A percentile compares a stretch with the other conserved stretches of the same genome.
phyloP scores from a whole-genome alignment of 2,888 invertebrate genomes.

The Ormyrus rosae region DNA sequence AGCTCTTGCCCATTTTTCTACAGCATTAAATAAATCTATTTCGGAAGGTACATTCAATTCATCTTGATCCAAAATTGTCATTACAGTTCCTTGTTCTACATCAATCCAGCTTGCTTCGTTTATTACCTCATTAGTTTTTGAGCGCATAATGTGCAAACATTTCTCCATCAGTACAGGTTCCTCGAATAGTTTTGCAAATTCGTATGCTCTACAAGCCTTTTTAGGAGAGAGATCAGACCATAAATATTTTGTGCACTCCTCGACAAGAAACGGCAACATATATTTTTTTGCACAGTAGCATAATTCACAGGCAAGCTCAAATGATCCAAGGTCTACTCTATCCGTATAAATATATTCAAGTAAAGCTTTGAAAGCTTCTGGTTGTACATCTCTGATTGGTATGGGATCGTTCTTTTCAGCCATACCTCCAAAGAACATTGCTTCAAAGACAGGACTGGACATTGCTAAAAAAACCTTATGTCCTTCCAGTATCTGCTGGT shows the following conservation, averaged over 20 bases:
- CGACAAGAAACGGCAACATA: slow-evolving; percentile 89
- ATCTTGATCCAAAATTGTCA: slow-evolving; percentile 86
- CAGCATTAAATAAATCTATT: slow-evolving; percentile 85
- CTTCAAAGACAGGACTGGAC: slow-evolving; percentile 92
- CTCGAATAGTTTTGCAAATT: slow-evolving; percentile 90
- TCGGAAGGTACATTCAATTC: slow-evolving; percentile 86
- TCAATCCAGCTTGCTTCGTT: slow-evolving; percentile 87
- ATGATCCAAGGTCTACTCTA: slow-evolving; percentile 84
- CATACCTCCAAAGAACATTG: slow-evolving; percentile 91
- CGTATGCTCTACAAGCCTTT: slow-evolving; percentile 90
- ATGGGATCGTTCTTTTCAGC: slow-evolving; percentile 88
- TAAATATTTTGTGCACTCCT: slow-evolving; percentile 89
- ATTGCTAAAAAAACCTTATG: slow-evolving; percentile 90
- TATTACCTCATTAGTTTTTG: slow-evolving; percentile 86
- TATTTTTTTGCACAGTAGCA: slow-evolving; percentile 94
- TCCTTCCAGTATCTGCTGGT: slow-evolving; percentile 84
- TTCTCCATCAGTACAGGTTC: slow-evolving; percentile 88
- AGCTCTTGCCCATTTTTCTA: slow-evolving; percentile 82
- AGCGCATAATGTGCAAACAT: slow-evolving; percentile 88
- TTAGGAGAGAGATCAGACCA: slow-evolving; percentile 88
- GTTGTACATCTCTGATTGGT: slow-evolving; percentile 89
- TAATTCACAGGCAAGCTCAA: slow-evolving; percentile 90
- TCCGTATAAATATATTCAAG: slow-evolving; percentile 92
- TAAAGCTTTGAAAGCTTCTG: slow-evolving; percentile 89
- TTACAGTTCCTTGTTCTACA: slow-evolving; percentile 84